A percentile compares a stretch with the other conserved stretches of the same genome.
These are phyloP conservation scores for Thomomys bottae DNA, from an alignment of 2,113 vertebrate species.

Conservation along the genomic window DNA sequence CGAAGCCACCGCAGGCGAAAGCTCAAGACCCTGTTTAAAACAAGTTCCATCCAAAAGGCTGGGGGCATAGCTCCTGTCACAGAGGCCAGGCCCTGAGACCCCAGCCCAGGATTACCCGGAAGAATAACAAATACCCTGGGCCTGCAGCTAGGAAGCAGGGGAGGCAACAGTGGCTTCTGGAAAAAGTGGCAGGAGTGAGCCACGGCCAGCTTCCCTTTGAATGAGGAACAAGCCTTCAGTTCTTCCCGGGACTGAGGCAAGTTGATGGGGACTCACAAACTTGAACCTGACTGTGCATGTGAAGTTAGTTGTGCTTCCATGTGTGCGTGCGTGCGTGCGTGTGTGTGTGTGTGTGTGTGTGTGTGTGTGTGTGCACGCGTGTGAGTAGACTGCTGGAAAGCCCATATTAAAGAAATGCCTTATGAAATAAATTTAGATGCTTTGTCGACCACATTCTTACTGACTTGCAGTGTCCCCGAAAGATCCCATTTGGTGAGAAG, in stretches of 20 bases:
- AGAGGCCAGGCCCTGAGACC: no score
- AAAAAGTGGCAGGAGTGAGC: background rate
- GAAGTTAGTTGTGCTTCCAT: background rate
- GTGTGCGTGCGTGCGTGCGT: background rate
- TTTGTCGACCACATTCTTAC: background rate
- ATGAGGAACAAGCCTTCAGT: background rate
- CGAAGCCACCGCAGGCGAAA: no score
- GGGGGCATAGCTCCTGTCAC: no score
- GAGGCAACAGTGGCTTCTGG: background rate
- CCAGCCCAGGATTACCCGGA: no score
- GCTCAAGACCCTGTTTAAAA: no score
- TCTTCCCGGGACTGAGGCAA: background rate
- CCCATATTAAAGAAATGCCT: background rate
- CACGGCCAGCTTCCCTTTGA: background rate
- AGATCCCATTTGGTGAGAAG: background rate
- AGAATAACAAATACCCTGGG: background rate
- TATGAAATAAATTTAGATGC: background rate
- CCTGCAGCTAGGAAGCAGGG: background rate
- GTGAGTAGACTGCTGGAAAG: slow-evolving; percentile 8
- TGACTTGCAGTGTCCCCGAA: background rate
- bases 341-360: background rate
- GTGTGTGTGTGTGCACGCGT: background rate
- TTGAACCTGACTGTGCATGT: slow-evolving; percentile 4
- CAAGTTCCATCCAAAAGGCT: no score
- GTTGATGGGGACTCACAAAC: background rate